These are phyloP conservation scores for Amphipoea lucens DNA, from an alignment of 2,888 invertebrate genomes.

Conservation along the genomic window DNA sequence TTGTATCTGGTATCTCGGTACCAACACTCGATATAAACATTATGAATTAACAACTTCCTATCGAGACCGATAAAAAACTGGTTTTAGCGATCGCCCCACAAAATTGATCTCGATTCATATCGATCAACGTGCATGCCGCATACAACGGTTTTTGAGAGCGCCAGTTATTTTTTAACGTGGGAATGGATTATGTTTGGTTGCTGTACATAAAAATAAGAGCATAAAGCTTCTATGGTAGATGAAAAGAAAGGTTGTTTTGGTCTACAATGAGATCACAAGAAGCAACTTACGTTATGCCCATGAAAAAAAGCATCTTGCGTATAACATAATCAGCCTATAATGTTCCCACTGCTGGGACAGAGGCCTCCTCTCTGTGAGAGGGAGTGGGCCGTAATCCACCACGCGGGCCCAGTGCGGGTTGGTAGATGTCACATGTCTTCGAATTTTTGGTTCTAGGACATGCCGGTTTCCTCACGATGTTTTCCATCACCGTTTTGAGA, in stretches of 20 bases:
- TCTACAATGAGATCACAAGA: too few relatives aligned
- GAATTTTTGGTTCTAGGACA: too few relatives aligned
- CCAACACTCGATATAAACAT: conserved; percentile 35
- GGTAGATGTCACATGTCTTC: too few relatives aligned
- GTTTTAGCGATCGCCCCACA: conserved; percentile 51
- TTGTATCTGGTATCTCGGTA: conserved; percentile 28
- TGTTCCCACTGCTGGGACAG: too few relatives aligned
- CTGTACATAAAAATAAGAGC: conserved; percentile 8
- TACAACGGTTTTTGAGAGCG: conserved; percentile 63
- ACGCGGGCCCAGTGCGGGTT: too few relatives aligned
- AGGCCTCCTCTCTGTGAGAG: too few relatives aligned
- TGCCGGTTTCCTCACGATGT: too few relatives aligned
- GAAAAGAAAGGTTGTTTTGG: conserved; percentile 10
- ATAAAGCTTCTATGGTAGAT: background rate
- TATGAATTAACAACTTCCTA: conserved; percentile 59
- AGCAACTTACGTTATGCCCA: background rate
- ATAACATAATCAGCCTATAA: too few relatives aligned
- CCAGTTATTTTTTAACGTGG: conserved; percentile 58
- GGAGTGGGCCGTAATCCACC: too few relatives aligned
- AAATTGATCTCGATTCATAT: conserved; percentile 60
- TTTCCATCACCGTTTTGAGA: too few relatives aligned
- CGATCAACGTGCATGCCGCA: conserved; percentile 40
- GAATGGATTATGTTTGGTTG: conserved; percentile 26
- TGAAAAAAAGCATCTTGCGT: too few relatives aligned
- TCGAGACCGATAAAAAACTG: conserved; percentile 57